Conservation (phyloP, 2,888 invertebrate species). For the Leucoma salicis region DNA sequence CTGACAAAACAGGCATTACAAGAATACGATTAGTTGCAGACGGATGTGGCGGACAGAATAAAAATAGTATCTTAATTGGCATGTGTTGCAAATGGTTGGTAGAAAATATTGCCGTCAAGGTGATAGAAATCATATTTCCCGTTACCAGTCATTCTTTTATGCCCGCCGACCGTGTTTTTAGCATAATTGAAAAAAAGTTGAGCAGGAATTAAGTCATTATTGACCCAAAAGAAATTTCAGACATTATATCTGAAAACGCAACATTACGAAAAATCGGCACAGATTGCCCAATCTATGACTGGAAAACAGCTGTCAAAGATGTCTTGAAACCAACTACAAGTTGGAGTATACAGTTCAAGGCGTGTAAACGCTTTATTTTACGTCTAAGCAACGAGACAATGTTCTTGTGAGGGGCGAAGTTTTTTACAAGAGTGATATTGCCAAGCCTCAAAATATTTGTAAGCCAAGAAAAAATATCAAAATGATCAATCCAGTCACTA, state of each 20-base stretch:
- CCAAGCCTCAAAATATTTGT: background rate
- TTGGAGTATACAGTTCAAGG: slow-evolving; percentile 3
- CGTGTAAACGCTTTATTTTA: slow-evolving; percentile 1
- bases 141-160: slow-evolving; percentile 29
- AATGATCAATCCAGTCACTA: background rate
- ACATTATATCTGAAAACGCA: background rate
- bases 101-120: slow-evolving; percentile 10
- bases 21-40: slow-evolving; percentile 25
- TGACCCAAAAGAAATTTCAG: background rate
- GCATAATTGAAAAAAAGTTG: slow-evolving; percentile 17
- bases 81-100: slow-evolving; percentile 29
- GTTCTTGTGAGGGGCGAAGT: no score
- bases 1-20: slow-evolving; percentile 14
- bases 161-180: slow-evolving; percentile 28
- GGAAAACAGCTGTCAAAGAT: slow-evolving; percentile 1
- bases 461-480: no score
- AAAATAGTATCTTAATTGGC: slow-evolving; percentile 27
- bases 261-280: background rate
- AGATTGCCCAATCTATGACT: background rate
- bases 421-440: background rate
- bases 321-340: slow-evolving; percentile 5
- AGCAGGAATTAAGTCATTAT: background rate
- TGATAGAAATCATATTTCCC: slow-evolving; percentile 27
- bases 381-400: slow-evolving; percentile 3
- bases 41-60: slow-evolving; percentile 34